A percentile compares a stretch with the other conserved stretches of the same genome.
These are phyloP conservation scores for Hyperoplus lanceolatus DNA, from an alignment of 2,797 vertebrate species.

Conservation along the genomic window DNA sequence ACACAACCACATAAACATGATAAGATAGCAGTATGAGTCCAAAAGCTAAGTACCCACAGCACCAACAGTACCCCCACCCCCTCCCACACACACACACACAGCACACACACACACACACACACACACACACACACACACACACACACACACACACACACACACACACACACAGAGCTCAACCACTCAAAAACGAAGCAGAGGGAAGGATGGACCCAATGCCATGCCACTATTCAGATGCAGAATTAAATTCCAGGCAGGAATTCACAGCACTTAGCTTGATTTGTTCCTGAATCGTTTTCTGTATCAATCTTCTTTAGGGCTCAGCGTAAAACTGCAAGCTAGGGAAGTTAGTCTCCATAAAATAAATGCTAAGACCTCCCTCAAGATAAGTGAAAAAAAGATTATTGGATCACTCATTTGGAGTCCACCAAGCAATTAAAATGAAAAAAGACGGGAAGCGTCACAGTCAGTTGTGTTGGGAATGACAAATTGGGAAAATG, in stretches of 20 bases:
- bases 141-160: conserved; percentile 12
- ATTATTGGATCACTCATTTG: conserved; percentile 47
- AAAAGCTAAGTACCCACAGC: conserved; percentile 52
- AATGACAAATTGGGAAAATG: conserved; percentile 5
- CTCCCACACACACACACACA: not conserved
- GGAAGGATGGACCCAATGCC: conserved; percentile 32
- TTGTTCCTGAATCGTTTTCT: conserved; percentile 65
- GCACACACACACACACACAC: conserved; percentile 32
- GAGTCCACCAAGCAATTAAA: conserved; percentile 47
- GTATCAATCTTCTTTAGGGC: conserved; percentile 61
- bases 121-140: conserved; percentile 22
- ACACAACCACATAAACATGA: conserved; percentile 62
- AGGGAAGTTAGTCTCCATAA: conserved; percentile 46
- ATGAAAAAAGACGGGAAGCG: conserved; percentile 32
- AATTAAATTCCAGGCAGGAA: conserved; percentile 79
- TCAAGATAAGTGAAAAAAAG: conserved; percentile 16
- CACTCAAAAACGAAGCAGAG: conserved; percentile 38
- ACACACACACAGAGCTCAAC: conserved; percentile 33
- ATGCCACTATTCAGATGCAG: conserved; percentile 32
- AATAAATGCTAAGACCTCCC: conserved; percentile 57
- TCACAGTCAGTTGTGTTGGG: conserved; percentile 6
- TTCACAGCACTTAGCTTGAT: conserved; percentile 79
- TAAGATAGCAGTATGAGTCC: conserved; percentile 49
- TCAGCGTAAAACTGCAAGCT: conserved; percentile 65
- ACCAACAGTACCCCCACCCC: no score